Evolutionary conservation across 1,140 invertebrate species (phyloP).

Genomic region (Sarcophaga bullata): DNA sequence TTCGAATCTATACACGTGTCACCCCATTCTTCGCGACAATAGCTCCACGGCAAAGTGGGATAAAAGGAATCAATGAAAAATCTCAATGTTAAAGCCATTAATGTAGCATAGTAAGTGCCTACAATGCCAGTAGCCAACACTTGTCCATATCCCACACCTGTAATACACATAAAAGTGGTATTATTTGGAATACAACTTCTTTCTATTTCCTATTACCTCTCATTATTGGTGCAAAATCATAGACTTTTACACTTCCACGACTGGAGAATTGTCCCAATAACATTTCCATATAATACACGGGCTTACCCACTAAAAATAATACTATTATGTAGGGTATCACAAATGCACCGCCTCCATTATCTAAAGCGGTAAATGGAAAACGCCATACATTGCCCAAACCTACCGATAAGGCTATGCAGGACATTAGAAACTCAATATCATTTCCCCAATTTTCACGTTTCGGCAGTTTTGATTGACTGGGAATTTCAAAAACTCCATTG

Average conservation of each 20-base stretch:
- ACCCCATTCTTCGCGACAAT: constrained; percentile 71
- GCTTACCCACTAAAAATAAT: constrained; percentile 84
- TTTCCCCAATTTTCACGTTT: constrained; percentile 81
- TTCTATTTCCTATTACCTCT: constrained; percentile 68
- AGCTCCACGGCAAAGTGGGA: constrained; percentile 72
- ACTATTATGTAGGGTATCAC: constrained; percentile 87
- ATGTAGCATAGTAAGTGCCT: constrained; percentile 79
- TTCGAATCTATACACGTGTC: constrained; percentile 55
- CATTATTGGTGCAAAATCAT: constrained; percentile 71
- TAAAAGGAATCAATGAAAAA: constrained; percentile 76
- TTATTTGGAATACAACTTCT: not conserved
- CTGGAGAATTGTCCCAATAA: constrained; percentile 81
- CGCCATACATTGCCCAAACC: constrained; percentile 76
- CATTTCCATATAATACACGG: constrained; percentile 91
- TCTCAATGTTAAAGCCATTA: constrained; percentile 79
- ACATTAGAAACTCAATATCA: constrained; percentile 87
- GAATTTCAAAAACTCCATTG: not conserved
- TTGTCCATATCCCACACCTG: constrained; percentile 83
- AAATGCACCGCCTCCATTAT: constrained; percentile 81
- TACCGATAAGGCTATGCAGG: constrained; percentile 90
- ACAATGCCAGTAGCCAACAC: constrained; percentile 77
- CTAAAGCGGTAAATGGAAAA: constrained; percentile 86
- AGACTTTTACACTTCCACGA: constrained; percentile 76
- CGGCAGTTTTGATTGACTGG: constrained; percentile 26
- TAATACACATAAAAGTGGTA: not conserved